Conservation (phyloP, 1,140 invertebrate genomes). For the Monochamus saltuarius region DNA sequence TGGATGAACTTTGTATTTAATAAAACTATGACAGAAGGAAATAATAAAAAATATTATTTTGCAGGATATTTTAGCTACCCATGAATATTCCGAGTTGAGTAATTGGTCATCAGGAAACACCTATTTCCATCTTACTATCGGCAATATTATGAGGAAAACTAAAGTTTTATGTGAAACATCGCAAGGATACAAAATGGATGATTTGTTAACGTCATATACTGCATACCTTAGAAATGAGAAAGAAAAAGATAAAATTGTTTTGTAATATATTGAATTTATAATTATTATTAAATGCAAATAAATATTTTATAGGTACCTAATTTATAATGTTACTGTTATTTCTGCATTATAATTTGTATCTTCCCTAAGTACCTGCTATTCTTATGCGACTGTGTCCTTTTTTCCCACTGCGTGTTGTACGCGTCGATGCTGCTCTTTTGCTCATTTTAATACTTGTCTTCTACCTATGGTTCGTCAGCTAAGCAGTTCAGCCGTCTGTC, state of each 20-base stretch:
- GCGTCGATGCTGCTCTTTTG: no score
- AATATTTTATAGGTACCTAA: no score
- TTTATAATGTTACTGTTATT: no score
- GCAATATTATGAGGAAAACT: slow-evolving; percentile 79
- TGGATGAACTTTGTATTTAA: no score
- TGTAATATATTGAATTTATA: slow-evolving; percentile 4
- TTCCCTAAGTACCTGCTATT: no score
- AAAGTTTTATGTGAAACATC: slow-evolving; percentile 91
- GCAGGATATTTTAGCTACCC: slow-evolving; percentile 77
- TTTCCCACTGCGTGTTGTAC: no score
- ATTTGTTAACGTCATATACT: slow-evolving; percentile 90
- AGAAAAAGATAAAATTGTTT: slow-evolving; percentile 19
- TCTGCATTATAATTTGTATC: no score
- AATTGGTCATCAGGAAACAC: slow-evolving; percentile 94
- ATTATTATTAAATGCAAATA: not conserved
- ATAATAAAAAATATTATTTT: slow-evolving; percentile 36
- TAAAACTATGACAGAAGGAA: no score
- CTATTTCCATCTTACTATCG: slow-evolving; percentile 93
- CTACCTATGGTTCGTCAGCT: no score
- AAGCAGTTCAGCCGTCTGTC: no score
- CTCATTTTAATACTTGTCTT: no score
- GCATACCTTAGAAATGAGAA: slow-evolving; percentile 40
- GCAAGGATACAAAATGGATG: slow-evolving; percentile 95
- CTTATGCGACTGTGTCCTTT: no score
- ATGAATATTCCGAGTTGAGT: slow-evolving; percentile 83